Evolutionary conservation across 2,797 vertebrate genomes (phyloP).

Genomic region (Pangasius djambal): DNA sequence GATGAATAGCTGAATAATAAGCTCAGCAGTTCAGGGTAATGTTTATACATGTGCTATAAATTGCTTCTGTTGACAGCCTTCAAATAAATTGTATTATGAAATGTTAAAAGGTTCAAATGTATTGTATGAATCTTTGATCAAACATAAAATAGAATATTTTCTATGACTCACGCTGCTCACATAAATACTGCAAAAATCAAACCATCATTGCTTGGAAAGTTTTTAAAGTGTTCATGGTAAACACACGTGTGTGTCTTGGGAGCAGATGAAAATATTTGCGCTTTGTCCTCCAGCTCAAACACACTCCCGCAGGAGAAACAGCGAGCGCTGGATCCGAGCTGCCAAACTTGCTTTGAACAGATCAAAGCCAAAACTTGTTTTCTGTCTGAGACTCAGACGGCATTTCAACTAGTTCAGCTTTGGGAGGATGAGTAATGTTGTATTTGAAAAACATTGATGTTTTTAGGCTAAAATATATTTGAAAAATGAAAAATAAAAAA

Average conservation of each 20-base stretch:
- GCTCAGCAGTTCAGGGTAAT: not conserved
- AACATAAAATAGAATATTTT: slow-evolving; percentile 29
- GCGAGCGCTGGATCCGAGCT: slow-evolving; percentile 27
- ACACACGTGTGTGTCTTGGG: slow-evolving; percentile 32
- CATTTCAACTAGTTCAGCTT: slow-evolving; percentile 10
- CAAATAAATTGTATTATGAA: slow-evolving; percentile 6
- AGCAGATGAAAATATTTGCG: slow-evolving; percentile 36
- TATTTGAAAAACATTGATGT: not conserved
- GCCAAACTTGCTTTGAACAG: slow-evolving; percentile 34
- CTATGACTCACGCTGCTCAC: slow-evolving; percentile 6
- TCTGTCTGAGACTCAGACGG: slow-evolving; percentile 7
- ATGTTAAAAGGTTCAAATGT: slow-evolving; percentile 15
- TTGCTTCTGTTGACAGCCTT: slow-evolving; percentile 9
- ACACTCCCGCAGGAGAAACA: slow-evolving; percentile 23
- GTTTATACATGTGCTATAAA: not conserved
- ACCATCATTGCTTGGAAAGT: slow-evolving; percentile 10
- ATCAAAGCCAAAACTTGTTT: slow-evolving; percentile 36
- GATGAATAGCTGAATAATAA: slow-evolving; percentile 11
- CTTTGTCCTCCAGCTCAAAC: slow-evolving; percentile 44
- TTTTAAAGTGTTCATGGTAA: slow-evolving; percentile 29
- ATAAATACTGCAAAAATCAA: slow-evolving; percentile 26
- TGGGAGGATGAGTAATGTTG: not conserved
- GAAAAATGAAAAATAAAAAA: not conserved
- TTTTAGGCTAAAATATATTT: not conserved
- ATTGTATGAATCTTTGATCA: slow-evolving; percentile 28